Base-by-base conservation (phyloP, 2,113 vertebrate genomes). In the Pontoporia blainvillei region DNA sequence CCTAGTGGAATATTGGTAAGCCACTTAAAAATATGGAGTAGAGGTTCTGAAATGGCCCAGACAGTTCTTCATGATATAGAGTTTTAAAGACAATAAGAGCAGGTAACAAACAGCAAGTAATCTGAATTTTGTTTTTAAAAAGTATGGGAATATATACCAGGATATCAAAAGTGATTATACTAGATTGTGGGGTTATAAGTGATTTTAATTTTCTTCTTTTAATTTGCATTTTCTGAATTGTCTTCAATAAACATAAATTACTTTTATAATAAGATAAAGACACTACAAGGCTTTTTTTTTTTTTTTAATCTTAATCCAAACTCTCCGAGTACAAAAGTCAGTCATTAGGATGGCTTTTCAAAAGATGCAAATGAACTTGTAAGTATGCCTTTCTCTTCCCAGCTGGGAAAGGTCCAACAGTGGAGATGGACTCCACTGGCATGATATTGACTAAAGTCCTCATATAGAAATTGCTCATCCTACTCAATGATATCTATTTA, bases 211-310 rank as follows among this genome's bases (percentile, higher is more conserved):
- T 93, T 83, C 52, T 94, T 90, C 39, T 82, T 88, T 81, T 94
- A 82, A 89, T 84, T 67, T 85, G 14, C 46, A 44, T 84, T 71
- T 94, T 66, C 54, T 52, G 62, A 90, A 85, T 85, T 90, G 78
- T 90, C 67, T 78, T 86, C 73, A 83, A 96, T 82, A 96, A 93
- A 94, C 57, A 92, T 73, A 88, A 78, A 91, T 66, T 88, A 88
- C 39, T 59, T 92, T 69, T 81, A 81, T 46, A 93, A 94, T n/a
- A 90, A 94, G 86, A 92, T 92, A 46, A 96, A 93, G 94, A 76
- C 69, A 94, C 17, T 46, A 54, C 49, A 57, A 87, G 62, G 84
- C 91, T n/a, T 93, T 64, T 93, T n/a, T 93, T 64, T 41, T 54
- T 81, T 94, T 96, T 64, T 49, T 31, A 52, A 76, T 52, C 72